Percentiles rank a stretch among this genome's conserved stretches.
phyloP scores from a whole-genome alignment of 1,140 invertebrate genomes.

The Gryllus bimaculatus region DNA sequence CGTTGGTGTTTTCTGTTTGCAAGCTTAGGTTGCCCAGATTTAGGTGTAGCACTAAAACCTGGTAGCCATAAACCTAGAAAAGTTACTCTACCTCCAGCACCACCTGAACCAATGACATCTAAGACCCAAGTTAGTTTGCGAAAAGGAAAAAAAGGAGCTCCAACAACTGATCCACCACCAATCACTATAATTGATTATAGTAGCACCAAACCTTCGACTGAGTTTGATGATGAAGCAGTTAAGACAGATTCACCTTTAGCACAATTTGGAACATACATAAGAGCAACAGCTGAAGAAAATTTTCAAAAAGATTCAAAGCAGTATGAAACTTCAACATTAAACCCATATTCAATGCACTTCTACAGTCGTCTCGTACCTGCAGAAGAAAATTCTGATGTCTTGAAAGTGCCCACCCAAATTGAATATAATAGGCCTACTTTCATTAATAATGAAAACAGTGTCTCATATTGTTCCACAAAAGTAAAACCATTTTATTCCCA shows the following conservation, averaged over 20 bases:
- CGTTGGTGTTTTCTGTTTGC: slow-evolving; percentile 46
- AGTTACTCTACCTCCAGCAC: neutral
- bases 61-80: slow-evolving; percentile 39
- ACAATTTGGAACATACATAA: neutral
- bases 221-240: neutral
- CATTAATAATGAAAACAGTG: too few relatives aligned
- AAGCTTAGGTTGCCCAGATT: slow-evolving; percentile 40
- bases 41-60: slow-evolving; percentile 34
- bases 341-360: too few relatives aligned
- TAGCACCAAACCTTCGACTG: neutral
- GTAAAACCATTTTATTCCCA: too few relatives aligned
- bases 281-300: neutral
- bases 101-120: neutral
- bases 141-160: neutral
- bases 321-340: too few relatives aligned
- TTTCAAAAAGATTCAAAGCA: too few relatives aligned
- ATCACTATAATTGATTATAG: neutral
- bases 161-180: neutral
- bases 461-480: too few relatives aligned
- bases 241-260: neutral
- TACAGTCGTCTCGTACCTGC: too few relatives aligned
- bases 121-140: neutral
- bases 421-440: too few relatives aligned
- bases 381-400: too few relatives aligned
- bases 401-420: too few relatives aligned